Conservation (phyloP, 2,797 vertebrate species). For the Allochrocebus solatus region DNA sequence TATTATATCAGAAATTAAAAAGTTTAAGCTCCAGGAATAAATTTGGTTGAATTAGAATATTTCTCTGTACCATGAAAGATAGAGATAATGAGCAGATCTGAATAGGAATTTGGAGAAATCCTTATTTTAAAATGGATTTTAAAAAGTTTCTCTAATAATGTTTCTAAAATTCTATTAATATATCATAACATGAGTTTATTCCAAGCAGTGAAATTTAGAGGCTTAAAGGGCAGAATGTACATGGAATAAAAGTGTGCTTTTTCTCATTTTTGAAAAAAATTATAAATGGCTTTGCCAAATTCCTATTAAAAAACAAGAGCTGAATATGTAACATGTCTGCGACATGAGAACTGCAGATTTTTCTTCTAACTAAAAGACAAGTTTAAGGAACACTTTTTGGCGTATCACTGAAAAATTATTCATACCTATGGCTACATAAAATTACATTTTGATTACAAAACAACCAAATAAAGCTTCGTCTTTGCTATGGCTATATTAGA, state of each 20-base stretch:
- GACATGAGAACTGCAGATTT: neutral
- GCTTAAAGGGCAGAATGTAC: neutral
- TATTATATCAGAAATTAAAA: neutral
- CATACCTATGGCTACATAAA: neutral
- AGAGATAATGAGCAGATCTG: conserved; percentile 13
- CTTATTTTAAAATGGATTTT: neutral
- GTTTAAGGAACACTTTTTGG: neutral
- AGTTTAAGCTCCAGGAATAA: neutral
- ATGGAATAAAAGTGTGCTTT: neutral
- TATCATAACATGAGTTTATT: neutral
- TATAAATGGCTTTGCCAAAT: neutral
- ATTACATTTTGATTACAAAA: neutral
- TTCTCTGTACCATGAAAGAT: neutral
- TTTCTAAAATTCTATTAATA: neutral
- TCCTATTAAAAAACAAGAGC: neutral
- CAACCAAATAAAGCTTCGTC: neutral
- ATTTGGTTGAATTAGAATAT: conserved; percentile 2
- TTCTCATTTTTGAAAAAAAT: neutral
- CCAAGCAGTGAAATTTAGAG: neutral
- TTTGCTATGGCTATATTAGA: neutral
- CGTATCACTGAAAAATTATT: neutral
- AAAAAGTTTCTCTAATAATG: neutral
- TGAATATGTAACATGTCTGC: neutral
- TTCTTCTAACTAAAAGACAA: conserved; percentile 15
- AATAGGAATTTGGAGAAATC: neutral